These are phyloP conservation scores for Nephrotoma appendiculata DNA, from an alignment of 2,888 invertebrate genomes.

Conservation along the genomic window DNA sequence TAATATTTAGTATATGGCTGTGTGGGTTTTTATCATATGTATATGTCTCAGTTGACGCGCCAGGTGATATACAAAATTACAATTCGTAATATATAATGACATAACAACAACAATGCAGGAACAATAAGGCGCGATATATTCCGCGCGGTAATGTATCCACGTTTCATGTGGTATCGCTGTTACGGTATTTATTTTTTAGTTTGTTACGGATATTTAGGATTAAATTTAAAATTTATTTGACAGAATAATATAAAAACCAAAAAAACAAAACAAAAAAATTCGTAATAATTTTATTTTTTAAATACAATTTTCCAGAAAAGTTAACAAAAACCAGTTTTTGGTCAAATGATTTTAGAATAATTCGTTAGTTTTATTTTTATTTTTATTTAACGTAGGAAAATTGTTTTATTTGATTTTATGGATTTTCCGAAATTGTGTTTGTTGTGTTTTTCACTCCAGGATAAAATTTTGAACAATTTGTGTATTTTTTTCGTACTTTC, in stretches of 20 bases:
- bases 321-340: not conserved
- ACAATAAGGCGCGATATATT: not conserved
- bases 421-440: not conserved
- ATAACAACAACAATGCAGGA: not conserved
- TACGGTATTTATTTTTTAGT: not conserved
- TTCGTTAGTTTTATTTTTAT: not conserved
- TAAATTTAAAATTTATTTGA: not conserved
- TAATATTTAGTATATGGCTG: too few species aligned
- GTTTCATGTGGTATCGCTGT: not conserved
- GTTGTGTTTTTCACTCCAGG: not conserved
- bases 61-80: not conserved
- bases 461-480: not conserved
- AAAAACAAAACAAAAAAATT: not conserved
- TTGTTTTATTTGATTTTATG: not conserved
- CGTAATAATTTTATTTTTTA: not conserved
- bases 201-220: not conserved
- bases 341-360: not conserved
- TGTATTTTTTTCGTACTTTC: not conserved
- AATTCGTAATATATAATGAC: not conserved
- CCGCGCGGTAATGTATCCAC: not conserved
- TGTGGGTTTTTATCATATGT: not conserved
- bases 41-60: not conserved
- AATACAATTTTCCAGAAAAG: not conserved
- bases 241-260: not conserved
- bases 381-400: not conserved